phyloP scores from a whole-genome alignment of 2,888 invertebrate genomes.

The Cantharis lateralis region DNA sequence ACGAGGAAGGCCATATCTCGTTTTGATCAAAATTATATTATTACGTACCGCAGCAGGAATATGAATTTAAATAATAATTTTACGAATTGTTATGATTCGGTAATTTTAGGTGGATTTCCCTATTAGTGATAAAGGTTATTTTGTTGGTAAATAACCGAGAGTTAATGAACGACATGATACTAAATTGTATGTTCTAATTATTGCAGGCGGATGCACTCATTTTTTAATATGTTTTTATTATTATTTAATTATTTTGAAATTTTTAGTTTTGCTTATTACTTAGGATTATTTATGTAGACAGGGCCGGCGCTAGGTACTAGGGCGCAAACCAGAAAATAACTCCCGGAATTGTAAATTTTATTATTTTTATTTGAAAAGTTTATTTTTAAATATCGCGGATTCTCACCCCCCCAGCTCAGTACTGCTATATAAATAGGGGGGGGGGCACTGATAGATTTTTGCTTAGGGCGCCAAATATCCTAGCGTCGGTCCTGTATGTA shows the following conservation, averaged over 20 bases:
- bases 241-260: not conserved
- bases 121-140: not conserved
- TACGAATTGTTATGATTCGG: not conserved
- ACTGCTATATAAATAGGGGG: no score
- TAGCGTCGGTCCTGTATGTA: no score
- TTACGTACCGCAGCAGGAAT: not conserved
- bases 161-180: not conserved
- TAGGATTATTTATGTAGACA: no score
- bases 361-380: no score
- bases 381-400: no score
- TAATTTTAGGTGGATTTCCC: not conserved
- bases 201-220: not conserved
- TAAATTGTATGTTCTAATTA: not conserved
- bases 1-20: constrained; percentile 18
- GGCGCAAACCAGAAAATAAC: no score
- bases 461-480: no score
- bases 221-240: not conserved
- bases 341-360: no score
- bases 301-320: no score
- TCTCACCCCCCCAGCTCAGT: no score
- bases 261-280: not conserved
- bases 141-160: not conserved
- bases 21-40: constrained; percentile 8
- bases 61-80: not conserved
- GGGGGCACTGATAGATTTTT: no score